Evolutionary conservation across 2,797 vertebrate species (phyloP), one percentile per base, ranked within the genome.

Genomic region (Gymnodraco acuticeps): DNA sequence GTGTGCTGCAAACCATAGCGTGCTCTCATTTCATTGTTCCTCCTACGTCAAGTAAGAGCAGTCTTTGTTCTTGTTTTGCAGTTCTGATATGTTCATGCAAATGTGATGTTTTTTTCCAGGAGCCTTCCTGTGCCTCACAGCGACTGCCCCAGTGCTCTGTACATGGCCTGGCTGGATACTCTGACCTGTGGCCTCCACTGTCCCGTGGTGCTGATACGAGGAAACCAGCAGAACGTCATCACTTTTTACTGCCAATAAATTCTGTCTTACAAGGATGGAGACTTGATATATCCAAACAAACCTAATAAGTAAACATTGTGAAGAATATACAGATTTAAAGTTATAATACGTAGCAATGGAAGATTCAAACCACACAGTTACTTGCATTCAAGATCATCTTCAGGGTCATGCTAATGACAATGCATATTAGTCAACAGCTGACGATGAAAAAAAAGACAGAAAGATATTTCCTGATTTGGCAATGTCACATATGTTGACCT

Each of bases 211-310:
- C 90, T 96, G 59, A 95, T 95, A 59, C 83, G 90, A 75, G 93
- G 94, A 63, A 95, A 95, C 87, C 95, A 96, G 84, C 88, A 96
- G 67, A 94, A 95, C 3, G 89, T 92, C 0, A 88, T 94, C 55
- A 95, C 92, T 1, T 88, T 94, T 78, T 94, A 94, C 92, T 95
- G 94, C 82, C 92, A 94, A 85, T 94, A 75, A 93, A 67, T 43
- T 9, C 20, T 0, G 6, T 19, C 10, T 33, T 7, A 46, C 5
- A 42, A 6, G 17, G 31, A 38, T 10, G 13, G 20, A 45, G 43
- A 60, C 19, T 16, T 17, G n/a, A 60, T 64, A 1, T 58, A 14
- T 2, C 23, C 13, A 20, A 31, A 20, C 13, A 11, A 66, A 66
- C 10, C 10, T 8, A 43, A 53, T 10, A 2, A 46, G 23, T 45